A percentile compares a stretch with the other conserved stretches of the same genome.
These are phyloP conservation scores for Pipra filicauda DNA, from an alignment of 2,113 vertebrate species.

Conservation along the genomic window DNA sequence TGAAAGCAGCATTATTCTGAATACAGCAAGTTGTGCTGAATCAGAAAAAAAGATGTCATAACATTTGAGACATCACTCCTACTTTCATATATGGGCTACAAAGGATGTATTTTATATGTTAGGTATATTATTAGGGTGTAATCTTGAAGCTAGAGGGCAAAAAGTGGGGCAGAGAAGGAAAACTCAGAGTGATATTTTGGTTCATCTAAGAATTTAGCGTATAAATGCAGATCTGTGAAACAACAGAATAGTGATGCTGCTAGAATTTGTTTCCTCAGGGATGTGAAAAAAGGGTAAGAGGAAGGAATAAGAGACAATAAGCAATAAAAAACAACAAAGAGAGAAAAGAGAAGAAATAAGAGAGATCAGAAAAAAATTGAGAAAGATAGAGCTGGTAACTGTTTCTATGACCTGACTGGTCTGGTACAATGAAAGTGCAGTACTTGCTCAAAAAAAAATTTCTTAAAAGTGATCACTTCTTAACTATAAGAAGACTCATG, in stretches of 20 bases:
- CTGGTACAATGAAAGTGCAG: neutral
- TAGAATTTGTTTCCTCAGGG: neutral
- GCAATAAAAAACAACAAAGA: neutral
- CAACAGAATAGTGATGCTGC: neutral
- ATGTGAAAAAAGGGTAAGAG: neutral
- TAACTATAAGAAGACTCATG: neutral
- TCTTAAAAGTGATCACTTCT: neutral
- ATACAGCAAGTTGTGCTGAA: neutral
- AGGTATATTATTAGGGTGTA: neutral
- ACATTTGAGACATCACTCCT: neutral
- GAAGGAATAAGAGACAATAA: neutral
- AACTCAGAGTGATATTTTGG: neutral
- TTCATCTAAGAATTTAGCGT: neutral
- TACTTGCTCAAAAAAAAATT: neutral
- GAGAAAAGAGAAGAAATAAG: neutral
- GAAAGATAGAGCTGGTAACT: neutral
- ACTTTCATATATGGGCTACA: neutral
- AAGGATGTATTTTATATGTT: neutral
- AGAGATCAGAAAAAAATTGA: neutral
- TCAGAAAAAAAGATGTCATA: neutral
- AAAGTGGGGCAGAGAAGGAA: neutral
- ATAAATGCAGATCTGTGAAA: neutral
- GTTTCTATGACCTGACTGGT: neutral
- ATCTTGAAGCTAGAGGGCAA: neutral
- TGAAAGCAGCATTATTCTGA: neutral